phyloP scores from a whole-genome alignment of 2,888 invertebrate genomes.

The Dilophus febrilis region DNA sequence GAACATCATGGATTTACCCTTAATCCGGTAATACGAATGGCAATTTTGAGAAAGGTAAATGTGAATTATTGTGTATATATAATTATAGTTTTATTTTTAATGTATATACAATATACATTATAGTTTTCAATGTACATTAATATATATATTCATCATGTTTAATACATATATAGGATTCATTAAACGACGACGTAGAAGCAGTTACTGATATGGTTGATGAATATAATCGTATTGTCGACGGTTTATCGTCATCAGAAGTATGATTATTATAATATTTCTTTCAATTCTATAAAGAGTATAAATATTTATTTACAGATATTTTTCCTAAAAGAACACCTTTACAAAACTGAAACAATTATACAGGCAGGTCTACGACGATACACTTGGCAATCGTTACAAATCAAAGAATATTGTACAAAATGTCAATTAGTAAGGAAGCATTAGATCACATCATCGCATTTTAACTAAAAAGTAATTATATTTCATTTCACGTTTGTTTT shows the following conservation, averaged over 20 bases:
- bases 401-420: slow-evolving; percentile 49
- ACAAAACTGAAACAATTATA: slow-evolving; percentile 55
- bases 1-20: slow-evolving; percentile 48
- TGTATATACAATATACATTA: not conserved
- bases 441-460: too few relatives aligned
- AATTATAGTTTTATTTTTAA: slow-evolving; percentile 10
- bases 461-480: too few relatives aligned
- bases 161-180: slow-evolving; percentile 23
- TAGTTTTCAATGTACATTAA: too few relatives aligned
- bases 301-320: slow-evolving; percentile 36
- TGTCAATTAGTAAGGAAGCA: slow-evolving; percentile 27
- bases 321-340: slow-evolving; percentile 48
- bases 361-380: slow-evolving; percentile 67
- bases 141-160: too few relatives aligned
- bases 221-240: slow-evolving; percentile 46
- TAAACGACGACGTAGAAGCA: slow-evolving; percentile 47
- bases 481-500: too few relatives aligned
- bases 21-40: slow-evolving; percentile 34
- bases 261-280: slow-evolving; percentile 2
- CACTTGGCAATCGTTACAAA: slow-evolving; percentile 74
- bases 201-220: slow-evolving; percentile 39
- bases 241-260: slow-evolving; percentile 55
- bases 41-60: slow-evolving; percentile 32
- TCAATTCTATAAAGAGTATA: slow-evolving; percentile 2
- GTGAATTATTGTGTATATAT: not conserved